phyloP scores from a whole-genome alignment of 2,113 vertebrate genomes.

The Ramphastos sulfuratus region DNA sequence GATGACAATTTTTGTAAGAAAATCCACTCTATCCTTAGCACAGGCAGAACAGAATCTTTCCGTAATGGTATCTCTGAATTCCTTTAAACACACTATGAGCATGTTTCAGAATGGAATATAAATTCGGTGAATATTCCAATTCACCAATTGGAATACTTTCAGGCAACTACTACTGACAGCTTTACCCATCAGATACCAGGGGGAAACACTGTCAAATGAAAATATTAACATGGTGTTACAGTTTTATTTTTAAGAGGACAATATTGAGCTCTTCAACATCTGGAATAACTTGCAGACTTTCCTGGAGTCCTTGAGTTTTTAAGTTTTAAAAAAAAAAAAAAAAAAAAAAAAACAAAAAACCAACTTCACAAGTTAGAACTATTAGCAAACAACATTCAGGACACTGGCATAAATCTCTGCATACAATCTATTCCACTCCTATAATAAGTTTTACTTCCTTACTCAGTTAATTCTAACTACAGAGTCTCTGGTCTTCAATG shows the following conservation, averaged over 20 bases:
- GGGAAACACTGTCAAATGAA: background rate
- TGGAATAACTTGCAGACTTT: background rate
- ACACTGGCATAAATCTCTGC: background rate
- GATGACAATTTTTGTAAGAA: background rate
- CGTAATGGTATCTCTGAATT: background rate
- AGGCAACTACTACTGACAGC: background rate
- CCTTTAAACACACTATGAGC: background rate
- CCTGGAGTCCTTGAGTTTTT: background rate
- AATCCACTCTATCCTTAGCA: background rate
- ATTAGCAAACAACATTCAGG: background rate
- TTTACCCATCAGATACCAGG: background rate
- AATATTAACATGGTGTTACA: background rate
- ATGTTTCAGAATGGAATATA: background rate
- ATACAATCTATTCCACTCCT: background rate
- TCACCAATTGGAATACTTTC: background rate
- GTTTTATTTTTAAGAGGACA: background rate
- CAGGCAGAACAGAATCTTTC: background rate
- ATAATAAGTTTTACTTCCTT: background rate
- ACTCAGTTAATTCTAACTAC: background rate
- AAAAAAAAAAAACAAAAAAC: background rate
- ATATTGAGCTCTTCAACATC: background rate
- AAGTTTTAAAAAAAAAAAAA: too few relatives aligned
- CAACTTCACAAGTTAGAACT: background rate
- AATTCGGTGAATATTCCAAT: background rate
- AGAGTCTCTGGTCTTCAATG: background rate